Base-by-base conservation (phyloP, 2,797 vertebrate species). In the Natrix natrix region DNA sequence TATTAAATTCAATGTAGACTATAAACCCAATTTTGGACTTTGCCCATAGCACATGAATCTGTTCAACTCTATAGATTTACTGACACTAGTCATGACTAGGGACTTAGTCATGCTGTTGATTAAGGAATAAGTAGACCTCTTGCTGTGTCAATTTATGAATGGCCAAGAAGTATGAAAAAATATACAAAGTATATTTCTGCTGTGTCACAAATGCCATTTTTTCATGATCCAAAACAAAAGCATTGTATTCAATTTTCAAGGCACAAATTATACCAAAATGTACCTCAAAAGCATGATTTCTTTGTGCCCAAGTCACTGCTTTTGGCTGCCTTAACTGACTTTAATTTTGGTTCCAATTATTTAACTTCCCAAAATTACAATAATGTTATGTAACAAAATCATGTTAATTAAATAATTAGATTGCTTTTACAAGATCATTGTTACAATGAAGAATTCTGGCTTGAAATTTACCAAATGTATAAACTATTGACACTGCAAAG, bases 11-110 rank as follows among this genome's bases (percentile, higher is more conserved):
- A 96, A 96, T 92, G 91, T 90, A 95, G 96, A 95, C 95, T 95
- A 95, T 97, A 98, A 97, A 98, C 97, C 96, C 96, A 97, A 96
- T 97, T 97, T 97, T 96, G 96, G 95, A 96, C 96, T 94, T 95
- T 95, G 95, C 96, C 96, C 94, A 60, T 92, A 96, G 96, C 93
- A 78, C 95, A 96, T 94, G 95, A 97, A 96, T 97, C 96, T 96
- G 61, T 97, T 97, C 96, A 96, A 90, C 94, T 97, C 96, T 92
- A 94, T 95, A 96, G 96, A 93, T 97, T 96, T 96, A 96, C 93
- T 97, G 97, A 96, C 95, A 96, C 92, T 94, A 94, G 96, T 96
- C 43, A 43, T 43, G 43, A 43, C 43, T 43, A 43, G 94, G 95
- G 96, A 95, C 95, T 95, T 95, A 96, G 96, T 97, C 4, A 16